Evolutionary conservation across 2,888 invertebrate species (phyloP).

Genomic region (Glyphotaelius pellucidus): DNA sequence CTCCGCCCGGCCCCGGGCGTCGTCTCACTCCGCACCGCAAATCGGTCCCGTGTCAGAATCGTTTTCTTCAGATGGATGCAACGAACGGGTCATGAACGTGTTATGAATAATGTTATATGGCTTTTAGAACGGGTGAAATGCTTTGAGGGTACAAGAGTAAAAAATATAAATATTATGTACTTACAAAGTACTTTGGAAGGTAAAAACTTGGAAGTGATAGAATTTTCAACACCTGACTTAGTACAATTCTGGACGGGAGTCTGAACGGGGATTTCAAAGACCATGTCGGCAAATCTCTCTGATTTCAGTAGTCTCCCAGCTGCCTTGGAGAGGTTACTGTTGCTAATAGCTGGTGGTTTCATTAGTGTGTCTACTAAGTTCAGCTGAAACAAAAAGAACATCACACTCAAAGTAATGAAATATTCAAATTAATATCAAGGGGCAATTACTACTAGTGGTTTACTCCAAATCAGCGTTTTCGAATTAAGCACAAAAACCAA

Average conservation of each 20-base stretch:
- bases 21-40: no score
- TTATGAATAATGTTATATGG: no score
- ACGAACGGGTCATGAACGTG: no score
- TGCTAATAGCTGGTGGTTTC: conserved; percentile 77
- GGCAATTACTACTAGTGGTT: no score
- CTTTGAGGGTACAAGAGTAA: no score
- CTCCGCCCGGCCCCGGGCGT: no score
- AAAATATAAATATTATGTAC: neutral
- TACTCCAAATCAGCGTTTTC: no score
- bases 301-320: conserved; percentile 78
- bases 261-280: conserved; percentile 76
- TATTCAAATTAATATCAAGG: neutral
- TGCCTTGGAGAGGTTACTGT: conserved; percentile 78
- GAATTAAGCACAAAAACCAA: no score
- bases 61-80: no score
- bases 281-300: conserved; percentile 80
- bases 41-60: no score
- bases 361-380: conserved; percentile 81
- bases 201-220: conserved; percentile 29
- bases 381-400: conserved; percentile 71
- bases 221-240: conserved; percentile 3
- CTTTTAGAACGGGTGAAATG: no score
- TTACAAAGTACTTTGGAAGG: conserved; percentile 25
- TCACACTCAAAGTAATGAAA: neutral
- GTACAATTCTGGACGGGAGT: conserved; percentile 44